Evolutionary conservation across 2,888 invertebrate genomes (phyloP), one percentile per base, ranked within the genome.

Genomic region (Apamea epomidion): DNA sequence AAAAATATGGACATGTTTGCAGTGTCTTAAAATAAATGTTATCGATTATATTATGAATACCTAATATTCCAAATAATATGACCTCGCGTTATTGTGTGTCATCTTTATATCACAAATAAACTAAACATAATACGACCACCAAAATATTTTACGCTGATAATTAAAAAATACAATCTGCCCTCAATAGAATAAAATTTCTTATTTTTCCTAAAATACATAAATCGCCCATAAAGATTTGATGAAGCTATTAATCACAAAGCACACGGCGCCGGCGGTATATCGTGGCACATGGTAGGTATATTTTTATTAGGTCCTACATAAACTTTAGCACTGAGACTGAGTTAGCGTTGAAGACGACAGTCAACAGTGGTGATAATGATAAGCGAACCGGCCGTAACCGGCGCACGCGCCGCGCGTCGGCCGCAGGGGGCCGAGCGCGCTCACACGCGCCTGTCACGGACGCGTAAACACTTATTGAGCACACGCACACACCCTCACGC

Each of bases 321-420:
- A 92, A 92, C 79, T 89, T 89, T 85, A 90, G 90, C 91, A 89
- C 89, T 91, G 90, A 91, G 92, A 93, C 90, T 91, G 79, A 88
- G 87, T 85, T 82, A 85, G 87, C 86, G 87, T 88, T 91, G 92
- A 93, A 93, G 94, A 92, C 95, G 93, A 93, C 92, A 92, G 92
- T 90, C 95, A 93, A 93, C 92, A 92, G 92, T 90, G 85, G 85
- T 89, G 96, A 96, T 96, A 96, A 96, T 89, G 96, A 96, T 96
- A 96, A 96, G 93, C 71, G 88, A 96, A 95, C 97, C 93, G 94
- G 95, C 88, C 92, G 65, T 78, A 95, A 95, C 96, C 93, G 91
- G 93, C 91, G 92, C 93, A 89, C 92, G 92, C 93, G 94, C 91
- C 94, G 93, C 91, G 94, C 94, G 94, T 95, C 94, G 94, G 92